These are phyloP conservation scores for Redunca redunca DNA, from an alignment of 2,113 vertebrate species.

Conservation along the genomic window DNA sequence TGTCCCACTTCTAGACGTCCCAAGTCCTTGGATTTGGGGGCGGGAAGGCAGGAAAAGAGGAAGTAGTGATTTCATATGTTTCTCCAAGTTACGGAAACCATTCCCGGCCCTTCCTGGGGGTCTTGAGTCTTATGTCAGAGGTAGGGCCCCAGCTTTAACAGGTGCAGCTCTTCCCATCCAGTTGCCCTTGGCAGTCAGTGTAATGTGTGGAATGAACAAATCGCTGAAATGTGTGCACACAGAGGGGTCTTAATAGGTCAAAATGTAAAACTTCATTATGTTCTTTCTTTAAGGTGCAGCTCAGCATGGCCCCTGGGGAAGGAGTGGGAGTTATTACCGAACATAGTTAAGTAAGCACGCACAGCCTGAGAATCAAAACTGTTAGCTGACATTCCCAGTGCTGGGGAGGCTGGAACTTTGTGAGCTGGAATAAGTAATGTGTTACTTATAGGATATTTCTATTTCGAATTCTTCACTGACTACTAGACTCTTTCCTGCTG, in stretches of 20 bases:
- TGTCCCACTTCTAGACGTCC: background rate
- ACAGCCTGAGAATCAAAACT: background rate
- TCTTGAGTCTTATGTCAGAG: background rate
- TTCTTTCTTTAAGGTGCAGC: background rate
- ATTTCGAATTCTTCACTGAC: background rate
- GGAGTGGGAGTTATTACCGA: background rate
- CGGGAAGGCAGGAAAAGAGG: background rate
- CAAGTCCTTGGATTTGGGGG: background rate
- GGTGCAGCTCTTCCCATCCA: background rate
- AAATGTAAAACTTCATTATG: background rate
- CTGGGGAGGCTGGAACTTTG: background rate
- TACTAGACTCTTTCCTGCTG: background rate
- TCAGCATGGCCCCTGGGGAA: background rate
- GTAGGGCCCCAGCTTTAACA: background rate
- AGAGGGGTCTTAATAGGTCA: background rate
- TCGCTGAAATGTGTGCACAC: background rate
- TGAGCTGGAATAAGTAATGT: background rate
- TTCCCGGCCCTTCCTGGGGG: background rate
- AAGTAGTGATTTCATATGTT: background rate
- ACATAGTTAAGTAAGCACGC: background rate
- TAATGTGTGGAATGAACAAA: background rate
- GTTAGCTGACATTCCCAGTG: background rate
- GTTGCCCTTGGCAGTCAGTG: accelerated
- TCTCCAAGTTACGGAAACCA: background rate
- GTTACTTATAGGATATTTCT: background rate